A percentile compares a stretch with the other conserved stretches of the same genome.
phyloP scores from a whole-genome alignment of 2,888 invertebrate genomes.

The Rhopalosiphum nymphaeae region DNA sequence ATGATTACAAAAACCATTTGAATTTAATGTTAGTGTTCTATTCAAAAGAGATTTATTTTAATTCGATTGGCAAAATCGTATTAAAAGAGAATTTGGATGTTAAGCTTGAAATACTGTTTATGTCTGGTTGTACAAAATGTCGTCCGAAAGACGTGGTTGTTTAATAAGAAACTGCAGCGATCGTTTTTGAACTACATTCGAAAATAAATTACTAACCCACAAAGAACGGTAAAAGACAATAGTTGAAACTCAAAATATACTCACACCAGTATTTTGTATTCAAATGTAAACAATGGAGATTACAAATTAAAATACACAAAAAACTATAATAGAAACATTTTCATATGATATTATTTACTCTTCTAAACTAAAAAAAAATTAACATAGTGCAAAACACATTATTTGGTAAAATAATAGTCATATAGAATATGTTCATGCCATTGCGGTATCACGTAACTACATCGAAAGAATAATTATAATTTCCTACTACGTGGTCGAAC shows the following conservation, averaged over 20 bases:
- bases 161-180: not conserved
- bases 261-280: not conserved
- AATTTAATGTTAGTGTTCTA: not conserved
- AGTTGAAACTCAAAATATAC: not conserved
- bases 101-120: not conserved
- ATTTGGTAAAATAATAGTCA: not conserved
- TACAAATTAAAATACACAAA: not conserved
- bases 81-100: not conserved
- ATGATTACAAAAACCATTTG: not conserved
- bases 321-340: not conserved
- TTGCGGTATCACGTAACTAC: not conserved
- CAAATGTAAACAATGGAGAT: constrained; percentile 8
- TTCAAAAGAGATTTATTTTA: not conserved
- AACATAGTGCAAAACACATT: not conserved
- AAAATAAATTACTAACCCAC: not conserved
- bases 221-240: constrained; percentile 22
- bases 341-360: constrained; percentile 16
- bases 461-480: not conserved
- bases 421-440: not conserved
- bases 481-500: not conserved
- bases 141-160: not conserved
- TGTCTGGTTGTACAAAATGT: not conserved
- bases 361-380: not conserved
- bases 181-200: not conserved
- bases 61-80: not conserved